phyloP scores from a whole-genome alignment of 2,113 vertebrate genomes.

The Chaetura pelagica region DNA sequence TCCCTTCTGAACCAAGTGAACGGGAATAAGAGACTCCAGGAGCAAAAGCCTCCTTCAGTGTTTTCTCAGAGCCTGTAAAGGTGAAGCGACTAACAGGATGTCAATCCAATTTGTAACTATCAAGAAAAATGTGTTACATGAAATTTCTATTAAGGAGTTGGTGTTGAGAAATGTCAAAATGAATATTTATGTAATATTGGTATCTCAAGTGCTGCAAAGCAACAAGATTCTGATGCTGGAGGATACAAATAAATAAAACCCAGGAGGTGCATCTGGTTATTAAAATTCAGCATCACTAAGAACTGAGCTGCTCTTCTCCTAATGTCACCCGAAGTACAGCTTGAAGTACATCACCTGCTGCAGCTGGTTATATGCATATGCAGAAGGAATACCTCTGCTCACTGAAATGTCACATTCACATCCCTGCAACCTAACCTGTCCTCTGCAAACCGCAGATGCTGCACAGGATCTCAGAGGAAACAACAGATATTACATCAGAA shows the following conservation, averaged over 20 bases:
- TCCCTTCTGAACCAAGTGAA: background rate
- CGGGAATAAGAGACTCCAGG: too few species aligned
- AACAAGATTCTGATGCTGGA: background rate
- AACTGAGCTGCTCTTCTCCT: background rate
- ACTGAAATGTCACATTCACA: background rate
- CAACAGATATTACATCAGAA: background rate
- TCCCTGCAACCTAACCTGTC: background rate
- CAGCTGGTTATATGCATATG: background rate
- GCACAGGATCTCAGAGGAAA: background rate
- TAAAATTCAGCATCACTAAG: background rate
- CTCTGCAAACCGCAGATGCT: background rate
- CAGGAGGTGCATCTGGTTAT: background rate
- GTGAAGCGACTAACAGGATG: background rate
- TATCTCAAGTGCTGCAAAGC: rapidly evolving
- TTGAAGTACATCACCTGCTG: background rate
- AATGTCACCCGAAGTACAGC: background rate
- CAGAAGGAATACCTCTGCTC: background rate
- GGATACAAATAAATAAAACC: constrained; percentile 17
- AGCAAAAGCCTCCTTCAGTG: background rate
- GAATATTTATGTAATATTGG: constrained; percentile 16
- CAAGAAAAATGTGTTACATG: background rate
- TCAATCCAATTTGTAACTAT: background rate
- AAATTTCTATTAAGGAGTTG: background rate
- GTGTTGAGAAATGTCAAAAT: constrained; percentile 19
- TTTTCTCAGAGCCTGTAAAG: background rate